Evolutionary conservation across 2,113 vertebrate species (phyloP).

Genomic region (Ochotona princeps): DNA sequence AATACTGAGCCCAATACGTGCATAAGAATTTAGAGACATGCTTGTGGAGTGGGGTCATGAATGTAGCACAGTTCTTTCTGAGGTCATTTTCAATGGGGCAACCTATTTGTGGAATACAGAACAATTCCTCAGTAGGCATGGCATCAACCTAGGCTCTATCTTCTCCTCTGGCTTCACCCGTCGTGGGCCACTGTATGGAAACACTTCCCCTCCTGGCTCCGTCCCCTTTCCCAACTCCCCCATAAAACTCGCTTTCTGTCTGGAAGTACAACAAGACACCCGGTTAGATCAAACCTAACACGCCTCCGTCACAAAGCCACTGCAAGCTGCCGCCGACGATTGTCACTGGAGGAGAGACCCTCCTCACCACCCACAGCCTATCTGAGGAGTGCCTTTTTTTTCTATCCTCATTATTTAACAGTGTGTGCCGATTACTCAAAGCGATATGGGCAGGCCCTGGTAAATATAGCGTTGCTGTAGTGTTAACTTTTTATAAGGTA

Average conservation of each 20-base stretch:
- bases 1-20: background rate
- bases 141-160: background rate
- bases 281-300: constrained; percentile 86
- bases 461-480: constrained; percentile 96
- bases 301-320: constrained; percentile 79
- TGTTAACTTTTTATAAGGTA: constrained; percentile 93
- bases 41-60: constrained; percentile 21
- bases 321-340: constrained; percentile 66
- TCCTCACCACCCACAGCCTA: constrained; percentile 72
- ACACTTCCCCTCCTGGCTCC: background rate
- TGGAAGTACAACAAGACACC: constrained; percentile 90
- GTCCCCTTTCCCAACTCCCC: background rate
- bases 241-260: constrained; percentile 79
- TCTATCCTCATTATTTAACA: constrained; percentile 91
- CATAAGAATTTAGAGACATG: constrained; percentile 7
- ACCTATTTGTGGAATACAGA: constrained; percentile 32
- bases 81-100: constrained; percentile 12
- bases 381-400: constrained; percentile 84
- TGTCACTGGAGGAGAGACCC: constrained; percentile 79
- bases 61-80: constrained; percentile 20
- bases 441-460: constrained; percentile 99
- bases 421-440: constrained; percentile 99
- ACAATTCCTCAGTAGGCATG: constrained; percentile 27
- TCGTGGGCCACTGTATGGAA: background rate
- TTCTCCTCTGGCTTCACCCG: constrained; percentile 43